Base-by-base conservation (phyloP, 2,797 vertebrate genomes). In the Sus cebifrons region DNA sequence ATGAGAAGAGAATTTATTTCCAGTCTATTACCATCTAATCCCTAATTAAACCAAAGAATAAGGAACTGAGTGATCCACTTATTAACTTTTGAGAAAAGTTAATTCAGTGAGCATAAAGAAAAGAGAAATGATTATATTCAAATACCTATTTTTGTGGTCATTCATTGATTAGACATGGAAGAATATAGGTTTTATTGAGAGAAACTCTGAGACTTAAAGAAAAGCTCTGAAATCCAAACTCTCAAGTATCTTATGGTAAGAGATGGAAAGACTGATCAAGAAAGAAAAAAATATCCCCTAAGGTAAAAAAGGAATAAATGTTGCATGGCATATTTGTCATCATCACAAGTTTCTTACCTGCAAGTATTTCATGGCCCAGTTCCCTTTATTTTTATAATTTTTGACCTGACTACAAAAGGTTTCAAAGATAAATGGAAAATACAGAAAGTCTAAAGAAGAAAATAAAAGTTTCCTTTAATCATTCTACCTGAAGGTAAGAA, bases 401-500 rank as follows among this genome's bases (percentile, higher is more conserved):
- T 73, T 89, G 87, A 65, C n/a, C 56, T 91, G 44, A 73, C 86
- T 89, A 8, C 4, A 86, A 95, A 95, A 93, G 12, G 91, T 64
- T 96, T 91, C 29, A 86, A 92, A 91, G 64, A 16, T 92, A 95
- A 67, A 65, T 92, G 23, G n/a, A 92, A 95, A 92, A 89, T 78
- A 29, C 2, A 94, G 54, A 79, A 87, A 62, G 18, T 40, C 52
- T 25, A 68, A 86, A 85, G 60, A 88, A 95, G 56, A 92, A 94
- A 97, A 89, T 65, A 60, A 86, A 93, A 96, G 73, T 84, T 10
- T 71, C 67, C 20, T 94, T 40, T 83, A 79, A 85, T 93, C 49
- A 14, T 14, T 84, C 64, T 7, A 32, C 8, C 13, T 75, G 74
- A 60, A 73, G 40, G 62, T 74, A 93, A 71, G 8, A 88, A 40